These are phyloP conservation scores for Nasua narica DNA, from an alignment of 2,797 vertebrate species.

Conservation along the genomic window DNA sequence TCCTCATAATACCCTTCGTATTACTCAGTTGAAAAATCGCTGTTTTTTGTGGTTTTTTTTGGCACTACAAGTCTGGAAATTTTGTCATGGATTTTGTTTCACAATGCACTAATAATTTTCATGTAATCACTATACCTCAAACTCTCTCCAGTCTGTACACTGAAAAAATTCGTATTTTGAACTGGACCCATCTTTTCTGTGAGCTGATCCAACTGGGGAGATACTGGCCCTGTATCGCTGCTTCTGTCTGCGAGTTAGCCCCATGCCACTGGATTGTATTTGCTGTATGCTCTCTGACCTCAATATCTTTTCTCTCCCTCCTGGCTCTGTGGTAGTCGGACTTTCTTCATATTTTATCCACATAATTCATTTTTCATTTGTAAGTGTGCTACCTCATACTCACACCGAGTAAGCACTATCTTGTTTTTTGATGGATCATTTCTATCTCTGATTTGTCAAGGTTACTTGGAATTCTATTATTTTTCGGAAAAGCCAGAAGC, in stretches of 20 bases:
- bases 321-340: background rate
- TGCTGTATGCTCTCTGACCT: background rate
- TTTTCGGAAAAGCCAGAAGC: slow-evolving; percentile 34
- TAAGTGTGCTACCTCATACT: background rate
- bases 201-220: background rate
- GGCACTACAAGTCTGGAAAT: background rate
- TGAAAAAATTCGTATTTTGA: slow-evolving; percentile 5
- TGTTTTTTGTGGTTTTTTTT: background rate
- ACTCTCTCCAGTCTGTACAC: background rate
- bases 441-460: slow-evolving; percentile 14
- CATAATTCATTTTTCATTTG: slow-evolving; percentile 14
- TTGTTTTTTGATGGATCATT: slow-evolving; percentile 46
- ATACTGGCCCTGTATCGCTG: background rate
- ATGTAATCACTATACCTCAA: background rate
- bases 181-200: background rate
- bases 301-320: background rate
- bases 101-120: background rate
- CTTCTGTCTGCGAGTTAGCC: background rate
- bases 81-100: slow-evolving; percentile 16
- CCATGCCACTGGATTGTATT: background rate
- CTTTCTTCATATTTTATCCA: background rate
- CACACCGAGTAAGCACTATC: background rate
- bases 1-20: background rate
- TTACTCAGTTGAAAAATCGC: background rate
- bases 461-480: slow-evolving; percentile 37